A percentile compares a stretch with the other conserved stretches of the same genome.
These are phyloP conservation scores for Gavia stellata DNA, from an alignment of 2,113 vertebrate species.

Conservation along the genomic window DNA sequence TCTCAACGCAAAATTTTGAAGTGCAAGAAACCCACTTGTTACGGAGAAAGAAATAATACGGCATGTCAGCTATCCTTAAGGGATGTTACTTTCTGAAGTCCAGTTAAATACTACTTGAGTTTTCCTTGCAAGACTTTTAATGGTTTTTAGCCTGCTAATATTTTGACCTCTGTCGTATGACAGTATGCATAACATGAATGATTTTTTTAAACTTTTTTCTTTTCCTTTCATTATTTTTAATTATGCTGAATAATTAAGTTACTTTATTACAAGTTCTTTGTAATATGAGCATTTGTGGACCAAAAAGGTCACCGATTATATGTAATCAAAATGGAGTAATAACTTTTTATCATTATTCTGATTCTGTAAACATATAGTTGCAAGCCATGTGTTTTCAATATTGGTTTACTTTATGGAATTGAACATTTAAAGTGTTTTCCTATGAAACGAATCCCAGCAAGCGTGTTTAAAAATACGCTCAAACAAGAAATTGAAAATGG, in stretches of 20 bases:
- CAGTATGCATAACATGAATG: not conserved
- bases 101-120: not conserved
- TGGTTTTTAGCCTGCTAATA: not conserved
- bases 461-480: not conserved
- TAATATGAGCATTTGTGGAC: not conserved
- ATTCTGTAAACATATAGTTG: not conserved
- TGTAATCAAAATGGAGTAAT: not conserved
- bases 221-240: not conserved
- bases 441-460: not conserved
- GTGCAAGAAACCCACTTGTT: not conserved
- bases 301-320: not conserved
- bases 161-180: not conserved
- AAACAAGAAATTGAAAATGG: not conserved
- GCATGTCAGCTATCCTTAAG: rapidly evolving
- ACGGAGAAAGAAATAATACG: not conserved
- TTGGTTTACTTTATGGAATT: not conserved
- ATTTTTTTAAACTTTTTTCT: not conserved
- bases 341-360: not conserved
- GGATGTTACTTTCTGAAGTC: rapidly evolving
- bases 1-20: not conserved
- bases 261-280: not conserved
- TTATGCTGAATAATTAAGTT: not conserved
- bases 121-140: not conserved
- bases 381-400: not conserved
- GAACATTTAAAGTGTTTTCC: not conserved